A percentile compares a stretch with the other conserved stretches of the same genome.
Conservation (phyloP, 2,113 vertebrate genomes). For the Scopus umbretta region DNA sequence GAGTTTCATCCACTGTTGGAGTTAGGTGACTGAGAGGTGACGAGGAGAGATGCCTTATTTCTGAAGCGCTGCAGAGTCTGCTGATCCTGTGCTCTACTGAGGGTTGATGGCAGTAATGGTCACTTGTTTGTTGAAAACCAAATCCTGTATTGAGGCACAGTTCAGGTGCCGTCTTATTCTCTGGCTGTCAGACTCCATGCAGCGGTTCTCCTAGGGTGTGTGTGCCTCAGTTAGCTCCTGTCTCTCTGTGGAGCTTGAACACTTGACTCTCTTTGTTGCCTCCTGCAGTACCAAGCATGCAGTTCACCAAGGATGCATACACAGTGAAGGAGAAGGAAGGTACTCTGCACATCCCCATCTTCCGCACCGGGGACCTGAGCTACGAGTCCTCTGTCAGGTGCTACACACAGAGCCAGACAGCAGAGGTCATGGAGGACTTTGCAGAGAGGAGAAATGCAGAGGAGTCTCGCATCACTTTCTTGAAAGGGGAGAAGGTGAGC, state of each 20-base stretch:
- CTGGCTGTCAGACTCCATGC: not conserved
- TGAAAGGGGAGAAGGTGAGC: conserved; percentile 90
- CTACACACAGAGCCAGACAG: conserved; percentile 86
- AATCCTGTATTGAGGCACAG: not conserved
- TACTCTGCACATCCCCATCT: conserved; percentile 80
- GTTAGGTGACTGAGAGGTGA: not conserved
- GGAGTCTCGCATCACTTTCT: conserved; percentile 85
- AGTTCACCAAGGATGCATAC: conserved; percentile 86
- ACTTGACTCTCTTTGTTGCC: not conserved
- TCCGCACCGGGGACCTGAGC: conserved; percentile 88
- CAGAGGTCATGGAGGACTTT: conserved; percentile 88
- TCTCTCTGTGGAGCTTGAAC: not conserved
- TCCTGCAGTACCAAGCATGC: conserved; percentile 91
- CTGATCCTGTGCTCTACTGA: not conserved
- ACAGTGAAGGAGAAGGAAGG: conserved; percentile 84
- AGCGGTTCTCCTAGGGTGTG: not conserved
- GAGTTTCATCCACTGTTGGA: not conserved
- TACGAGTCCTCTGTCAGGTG: conserved; percentile 90
- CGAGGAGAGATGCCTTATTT: not conserved
- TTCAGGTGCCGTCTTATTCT: not conserved
- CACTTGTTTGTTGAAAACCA: not conserved
- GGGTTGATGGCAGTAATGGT: too few relatives aligned
- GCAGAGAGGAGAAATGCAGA: conserved; percentile 86
- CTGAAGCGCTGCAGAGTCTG: not conserved
- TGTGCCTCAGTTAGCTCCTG: not conserved